Conservation (phyloP, 2,797 vertebrate genomes). For the Etheostoma perlongum region DNA sequence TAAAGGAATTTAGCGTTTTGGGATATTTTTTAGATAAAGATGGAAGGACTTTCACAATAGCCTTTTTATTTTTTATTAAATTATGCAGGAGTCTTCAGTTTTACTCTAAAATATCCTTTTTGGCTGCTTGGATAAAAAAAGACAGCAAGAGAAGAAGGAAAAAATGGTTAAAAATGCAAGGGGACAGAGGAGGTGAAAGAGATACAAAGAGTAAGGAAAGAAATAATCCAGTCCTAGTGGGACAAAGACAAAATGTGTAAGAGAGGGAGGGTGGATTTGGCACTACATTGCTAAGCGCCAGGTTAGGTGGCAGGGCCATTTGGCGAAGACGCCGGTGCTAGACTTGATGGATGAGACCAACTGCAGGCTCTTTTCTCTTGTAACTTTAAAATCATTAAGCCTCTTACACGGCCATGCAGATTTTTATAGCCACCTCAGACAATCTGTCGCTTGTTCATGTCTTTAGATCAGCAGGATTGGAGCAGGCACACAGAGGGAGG, state of each 20-base stretch:
- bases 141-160: neutral
- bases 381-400: constrained; percentile 89
- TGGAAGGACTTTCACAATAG: too few species aligned
- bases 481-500: constrained; percentile 18
- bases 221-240: constrained; percentile 26
- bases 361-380: constrained; percentile 82
- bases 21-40: too few species aligned
- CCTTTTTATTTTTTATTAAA: too few species aligned
- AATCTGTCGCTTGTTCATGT: constrained; percentile 59
- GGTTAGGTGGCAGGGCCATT: constrained; percentile 83
- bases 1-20: neutral
- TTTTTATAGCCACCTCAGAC: constrained; percentile 80
- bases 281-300: constrained; percentile 45
- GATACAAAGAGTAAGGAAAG: constrained; percentile 26
- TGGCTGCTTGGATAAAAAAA: neutral
- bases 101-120: too few species aligned
- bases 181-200: constrained; percentile 24
- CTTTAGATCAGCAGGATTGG: constrained; percentile 52
- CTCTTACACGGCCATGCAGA: constrained; percentile 82
- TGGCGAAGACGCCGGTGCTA: constrained; percentile 77
- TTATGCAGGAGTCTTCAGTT: too few species aligned
- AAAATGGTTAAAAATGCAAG: constrained; percentile 5
- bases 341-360: constrained; percentile 85
- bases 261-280: constrained; percentile 29
- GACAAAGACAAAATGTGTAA: constrained; percentile 42